These are phyloP conservation scores for Pseudochaenichthys georgianus DNA, from an alignment of 2,797 vertebrate species.

Conservation along the genomic window DNA sequence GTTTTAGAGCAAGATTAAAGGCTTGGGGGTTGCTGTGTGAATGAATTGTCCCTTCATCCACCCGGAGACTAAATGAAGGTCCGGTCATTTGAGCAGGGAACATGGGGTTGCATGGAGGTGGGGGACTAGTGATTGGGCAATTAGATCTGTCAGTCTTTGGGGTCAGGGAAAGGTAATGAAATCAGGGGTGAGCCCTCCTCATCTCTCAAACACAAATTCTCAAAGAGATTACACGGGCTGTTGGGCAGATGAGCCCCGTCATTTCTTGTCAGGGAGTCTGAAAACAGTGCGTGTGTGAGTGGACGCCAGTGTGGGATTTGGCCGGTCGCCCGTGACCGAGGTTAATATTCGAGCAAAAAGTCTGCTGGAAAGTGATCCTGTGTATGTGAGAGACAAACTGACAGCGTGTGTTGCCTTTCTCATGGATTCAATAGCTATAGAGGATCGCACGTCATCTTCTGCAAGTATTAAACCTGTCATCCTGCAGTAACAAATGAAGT, in stretches of 20 bases:
- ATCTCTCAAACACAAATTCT: conserved; percentile 85
- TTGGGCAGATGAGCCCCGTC: conserved; percentile 82
- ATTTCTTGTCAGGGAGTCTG: conserved; percentile 82
- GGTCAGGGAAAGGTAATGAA: conserved; percentile 88
- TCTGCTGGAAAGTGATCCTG: conserved; percentile 74
- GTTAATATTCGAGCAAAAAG: conserved; percentile 79
- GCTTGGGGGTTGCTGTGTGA: conserved; percentile 68
- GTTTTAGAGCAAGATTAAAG: conserved; percentile 75
- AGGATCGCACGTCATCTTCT: neutral
- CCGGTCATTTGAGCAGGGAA: conserved; percentile 78
- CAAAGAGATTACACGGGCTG: conserved; percentile 85
- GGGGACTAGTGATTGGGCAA: conserved; percentile 84
- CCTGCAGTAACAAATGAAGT: conserved; percentile 1
- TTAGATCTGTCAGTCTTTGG: conserved; percentile 87
- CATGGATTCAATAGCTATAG: neutral
- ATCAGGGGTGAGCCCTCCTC: conserved; percentile 83
- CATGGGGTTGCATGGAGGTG: conserved; percentile 64
- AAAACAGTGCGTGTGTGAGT: conserved; percentile 78
- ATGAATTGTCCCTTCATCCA: conserved; percentile 80
- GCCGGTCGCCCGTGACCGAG: conserved; percentile 74
- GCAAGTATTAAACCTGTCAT: conserved; percentile 7
- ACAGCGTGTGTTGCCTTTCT: conserved; percentile 1
- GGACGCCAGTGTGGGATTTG: conserved; percentile 75
- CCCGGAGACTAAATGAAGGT: conserved; percentile 77
- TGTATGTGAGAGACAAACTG: conserved; percentile 54